Conservation (phyloP, 2,113 vertebrate species). For the Malurus melanocephalus region DNA sequence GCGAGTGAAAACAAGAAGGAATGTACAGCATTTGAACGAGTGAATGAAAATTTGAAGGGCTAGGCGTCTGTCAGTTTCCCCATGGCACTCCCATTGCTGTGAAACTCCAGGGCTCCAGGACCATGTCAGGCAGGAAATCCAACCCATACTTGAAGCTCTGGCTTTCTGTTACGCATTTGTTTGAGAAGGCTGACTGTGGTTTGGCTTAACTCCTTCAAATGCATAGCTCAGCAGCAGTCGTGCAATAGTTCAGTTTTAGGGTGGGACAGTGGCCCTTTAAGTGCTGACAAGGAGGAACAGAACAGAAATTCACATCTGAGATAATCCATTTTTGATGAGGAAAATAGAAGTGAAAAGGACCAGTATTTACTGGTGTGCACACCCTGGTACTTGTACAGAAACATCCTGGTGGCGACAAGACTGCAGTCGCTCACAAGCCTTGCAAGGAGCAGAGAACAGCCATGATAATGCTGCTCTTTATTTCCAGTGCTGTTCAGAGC, state of each 20-base stretch:
- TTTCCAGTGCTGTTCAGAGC: constrained; percentile 43
- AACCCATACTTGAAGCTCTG: not conserved
- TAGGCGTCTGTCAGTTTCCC: not conserved
- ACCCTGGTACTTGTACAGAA: constrained; percentile 64
- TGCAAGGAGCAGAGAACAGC: constrained; percentile 42
- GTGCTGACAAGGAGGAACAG: not conserved
- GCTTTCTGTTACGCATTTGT: not conserved
- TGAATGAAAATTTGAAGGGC: not conserved
- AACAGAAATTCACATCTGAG: constrained; percentile 49
- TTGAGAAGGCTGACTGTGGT: not conserved
- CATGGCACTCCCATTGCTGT: not conserved
- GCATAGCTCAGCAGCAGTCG: not conserved
- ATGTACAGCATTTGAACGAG: not conserved
- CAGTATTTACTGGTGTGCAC: constrained; percentile 57
- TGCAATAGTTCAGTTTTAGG: not conserved
- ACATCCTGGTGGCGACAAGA: constrained; percentile 72
- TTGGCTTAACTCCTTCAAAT: not conserved
- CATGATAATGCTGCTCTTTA: constrained; percentile 69
- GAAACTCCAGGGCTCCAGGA: not conserved
- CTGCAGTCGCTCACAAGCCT: constrained; percentile 55
- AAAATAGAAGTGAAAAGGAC: constrained; percentile 59
- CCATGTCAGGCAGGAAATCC: not conserved
- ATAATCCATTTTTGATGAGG: constrained; percentile 40
- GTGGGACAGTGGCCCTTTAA: constrained; percentile 2
- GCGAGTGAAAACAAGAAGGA: not conserved